Evolutionary conservation across 2,888 invertebrate genomes (phyloP).

Genomic region (Eristalis arbustorum): DNA sequence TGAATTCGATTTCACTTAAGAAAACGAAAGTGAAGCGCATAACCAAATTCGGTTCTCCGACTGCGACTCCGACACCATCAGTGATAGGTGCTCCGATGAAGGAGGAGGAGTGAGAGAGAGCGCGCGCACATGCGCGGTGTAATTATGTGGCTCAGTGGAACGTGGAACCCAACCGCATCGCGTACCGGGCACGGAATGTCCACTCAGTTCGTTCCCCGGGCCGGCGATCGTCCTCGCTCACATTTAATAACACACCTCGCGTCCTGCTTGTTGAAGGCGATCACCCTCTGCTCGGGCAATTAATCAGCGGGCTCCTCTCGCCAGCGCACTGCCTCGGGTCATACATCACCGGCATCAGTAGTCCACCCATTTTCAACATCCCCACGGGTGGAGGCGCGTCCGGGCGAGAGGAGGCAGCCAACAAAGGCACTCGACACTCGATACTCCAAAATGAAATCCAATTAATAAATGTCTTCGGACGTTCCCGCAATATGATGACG

Average conservation of each 20-base stretch:
- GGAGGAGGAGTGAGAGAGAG: neutral
- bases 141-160: conserved; percentile 62
- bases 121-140: conserved; percentile 2
- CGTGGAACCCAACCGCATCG: conserved; percentile 31
- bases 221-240: conserved; percentile 9
- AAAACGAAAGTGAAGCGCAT: conserved; percentile 61
- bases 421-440: conserved; percentile 55
- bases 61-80: neutral
- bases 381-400: conserved; percentile 16
- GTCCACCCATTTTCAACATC: conserved; percentile 65
- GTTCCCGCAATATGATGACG: conserved; percentile 54
- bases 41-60: conserved; percentile 14
- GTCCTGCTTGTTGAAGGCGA: neutral
- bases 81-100: too few species aligned
- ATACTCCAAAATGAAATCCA: conserved; percentile 68
- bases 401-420: neutral
- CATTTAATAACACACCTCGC: conserved; percentile 26
- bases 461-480: conserved; percentile 70
- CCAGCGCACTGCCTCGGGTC: conserved; percentile 46
- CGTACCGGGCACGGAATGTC: conserved; percentile 18
- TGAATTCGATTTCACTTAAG: conserved; percentile 42
- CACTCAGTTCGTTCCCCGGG: neutral
- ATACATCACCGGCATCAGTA: conserved; percentile 66
- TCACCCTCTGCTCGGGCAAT: conserved; percentile 33
- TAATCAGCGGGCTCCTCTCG: conserved; percentile 51